These are phyloP conservation scores for Centropristis striata DNA, from an alignment of 2,113 vertebrate species.

Conservation along the genomic window DNA sequence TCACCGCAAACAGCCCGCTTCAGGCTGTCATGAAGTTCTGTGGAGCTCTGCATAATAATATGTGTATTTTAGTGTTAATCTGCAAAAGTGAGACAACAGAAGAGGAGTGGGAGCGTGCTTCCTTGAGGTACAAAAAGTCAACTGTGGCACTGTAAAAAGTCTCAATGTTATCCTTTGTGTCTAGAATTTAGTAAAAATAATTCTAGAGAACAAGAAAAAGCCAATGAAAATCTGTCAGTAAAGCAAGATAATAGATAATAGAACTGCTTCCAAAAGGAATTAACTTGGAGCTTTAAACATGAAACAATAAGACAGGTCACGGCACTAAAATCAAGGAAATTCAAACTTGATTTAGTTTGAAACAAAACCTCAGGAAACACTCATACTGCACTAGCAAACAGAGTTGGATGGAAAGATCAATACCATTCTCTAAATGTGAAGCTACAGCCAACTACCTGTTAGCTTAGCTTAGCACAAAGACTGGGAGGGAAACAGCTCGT, in stretches of 20 bases:
- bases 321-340: background rate
- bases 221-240: too few relatives aligned
- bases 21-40: background rate
- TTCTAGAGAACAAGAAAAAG: background rate
- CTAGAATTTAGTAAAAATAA: background rate
- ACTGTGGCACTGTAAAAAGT: background rate
- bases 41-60: slow-evolving; percentile 9
- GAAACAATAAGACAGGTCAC: background rate
- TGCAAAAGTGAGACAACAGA: slow-evolving; percentile 24
- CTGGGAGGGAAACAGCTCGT: background rate
- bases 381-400: background rate
- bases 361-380: background rate
- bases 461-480: slow-evolving; percentile 18
- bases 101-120: background rate
- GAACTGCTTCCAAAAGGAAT: background rate
- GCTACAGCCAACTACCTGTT: background rate
- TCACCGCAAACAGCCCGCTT: slow-evolving; percentile 45
- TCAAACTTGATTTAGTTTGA: background rate
- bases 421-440: background rate
- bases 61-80: background rate
- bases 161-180: background rate
- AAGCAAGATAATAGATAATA: background rate
- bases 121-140: background rate
- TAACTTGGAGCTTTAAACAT: background rate
- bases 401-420: background rate